Conservation (phyloP, 92 coral and sea anemone genomes). For the Blastomussa wellsi region DNA sequence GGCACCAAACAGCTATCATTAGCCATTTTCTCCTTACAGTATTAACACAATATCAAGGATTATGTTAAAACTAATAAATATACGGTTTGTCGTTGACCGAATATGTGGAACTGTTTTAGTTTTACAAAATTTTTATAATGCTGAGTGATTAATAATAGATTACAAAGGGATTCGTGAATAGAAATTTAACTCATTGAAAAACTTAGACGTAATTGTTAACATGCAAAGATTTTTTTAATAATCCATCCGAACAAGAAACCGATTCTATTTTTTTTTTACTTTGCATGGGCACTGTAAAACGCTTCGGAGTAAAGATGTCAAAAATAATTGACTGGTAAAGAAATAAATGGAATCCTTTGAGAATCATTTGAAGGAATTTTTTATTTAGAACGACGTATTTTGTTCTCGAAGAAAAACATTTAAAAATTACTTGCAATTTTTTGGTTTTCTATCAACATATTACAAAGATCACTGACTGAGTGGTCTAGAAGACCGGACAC, state of each 20-base stretch:
- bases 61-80: not conserved
- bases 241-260: not conserved
- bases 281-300: not conserved
- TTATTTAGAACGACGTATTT: not conserved
- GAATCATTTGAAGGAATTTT: not conserved
- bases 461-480: not conserved
- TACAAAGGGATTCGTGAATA: not conserved
- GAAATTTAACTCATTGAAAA: not conserved
- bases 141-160: conserved; percentile 24
- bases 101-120: not conserved
- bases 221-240: not conserved
- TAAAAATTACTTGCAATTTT: not conserved
- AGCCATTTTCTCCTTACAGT: not conserved
- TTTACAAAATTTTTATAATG: not conserved
- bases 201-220: not conserved
- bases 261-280: not conserved
- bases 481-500: not conserved
- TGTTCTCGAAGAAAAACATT: not conserved
- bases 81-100: not conserved
- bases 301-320: not conserved
- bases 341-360: not conserved
- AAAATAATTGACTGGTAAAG: not conserved
- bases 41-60: not conserved
- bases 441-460: not conserved
- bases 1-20: not conserved